phyloP scores from a whole-genome alignment of 2,888 invertebrate genomes.

The Cyaniris semiargus region DNA sequence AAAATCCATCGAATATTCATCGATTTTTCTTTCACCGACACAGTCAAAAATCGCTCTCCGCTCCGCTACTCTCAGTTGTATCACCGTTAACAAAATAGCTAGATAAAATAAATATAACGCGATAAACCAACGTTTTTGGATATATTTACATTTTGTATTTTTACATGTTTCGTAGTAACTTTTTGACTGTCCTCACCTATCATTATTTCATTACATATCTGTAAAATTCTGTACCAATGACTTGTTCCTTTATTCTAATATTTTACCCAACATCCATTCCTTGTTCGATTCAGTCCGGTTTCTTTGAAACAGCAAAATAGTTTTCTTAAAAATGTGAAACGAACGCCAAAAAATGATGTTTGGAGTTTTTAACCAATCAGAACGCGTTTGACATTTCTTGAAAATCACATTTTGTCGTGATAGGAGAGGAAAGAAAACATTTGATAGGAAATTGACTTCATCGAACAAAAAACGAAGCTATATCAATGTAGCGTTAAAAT shows the following conservation, averaged over 20 bases:
- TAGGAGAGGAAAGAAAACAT: no score
- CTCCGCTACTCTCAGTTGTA: slow-evolving; percentile 12
- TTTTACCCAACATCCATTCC: neutral
- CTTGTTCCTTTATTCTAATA: neutral
- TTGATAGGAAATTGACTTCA: no score
- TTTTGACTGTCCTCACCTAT: slow-evolving; percentile 24
- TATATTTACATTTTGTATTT: slow-evolving; percentile 56
- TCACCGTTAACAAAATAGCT: slow-evolving; percentile 7
- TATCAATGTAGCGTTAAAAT: no score
- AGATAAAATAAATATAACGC: slow-evolving; percentile 33
- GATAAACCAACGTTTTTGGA: slow-evolving; percentile 56
- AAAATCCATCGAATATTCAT: neutral
- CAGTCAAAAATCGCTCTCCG: neutral
- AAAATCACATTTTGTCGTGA: no score
- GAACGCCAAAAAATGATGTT: no score
- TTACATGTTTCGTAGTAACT: slow-evolving; percentile 41
- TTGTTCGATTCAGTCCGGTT: neutral
- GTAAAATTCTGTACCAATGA: neutral
- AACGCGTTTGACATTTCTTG: no score
- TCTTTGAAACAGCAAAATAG: no score
- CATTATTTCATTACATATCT: neutral
- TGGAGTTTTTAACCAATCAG: no score
- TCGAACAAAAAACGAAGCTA: no score
- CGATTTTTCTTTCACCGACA: neutral
- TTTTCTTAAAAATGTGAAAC: no score